These are phyloP conservation scores for Phoebastria nigripes DNA, from an alignment of 2,797 vertebrate genomes.

Conservation along the genomic window DNA sequence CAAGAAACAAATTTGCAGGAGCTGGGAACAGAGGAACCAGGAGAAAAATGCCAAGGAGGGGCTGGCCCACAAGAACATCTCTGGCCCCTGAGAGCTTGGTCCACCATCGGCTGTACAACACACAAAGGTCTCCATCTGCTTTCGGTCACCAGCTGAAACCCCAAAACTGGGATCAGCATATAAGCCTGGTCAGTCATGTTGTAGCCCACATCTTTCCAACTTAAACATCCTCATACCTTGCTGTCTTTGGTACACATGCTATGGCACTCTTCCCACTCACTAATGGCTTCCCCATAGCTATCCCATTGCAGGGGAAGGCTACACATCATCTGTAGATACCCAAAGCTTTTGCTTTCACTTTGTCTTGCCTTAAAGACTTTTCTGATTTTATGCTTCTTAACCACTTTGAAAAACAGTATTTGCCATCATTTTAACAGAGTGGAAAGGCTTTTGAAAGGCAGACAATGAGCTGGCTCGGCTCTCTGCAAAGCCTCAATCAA, in stretches of 20 bases:
- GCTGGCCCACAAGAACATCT: neutral
- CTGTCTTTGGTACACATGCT: neutral
- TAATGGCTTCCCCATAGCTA: neutral
- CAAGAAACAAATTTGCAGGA: neutral
- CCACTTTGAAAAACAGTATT: conserved; percentile 25
- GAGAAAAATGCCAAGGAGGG: neutral
- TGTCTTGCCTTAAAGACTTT: neutral
- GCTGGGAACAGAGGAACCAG: neutral
- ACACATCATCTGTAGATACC: neutral
- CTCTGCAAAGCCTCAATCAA: conserved; percentile 44
- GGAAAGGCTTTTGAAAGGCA: conserved; percentile 51
- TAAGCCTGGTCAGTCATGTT: neutral
- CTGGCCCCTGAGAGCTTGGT: neutral
- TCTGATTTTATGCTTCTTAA: conserved; percentile 55
- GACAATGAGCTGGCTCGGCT: conserved; percentile 50
- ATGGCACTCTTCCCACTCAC: neutral
- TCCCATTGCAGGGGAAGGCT: neutral
- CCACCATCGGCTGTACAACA: neutral
- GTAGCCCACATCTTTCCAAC: neutral
- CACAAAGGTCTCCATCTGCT: neutral
- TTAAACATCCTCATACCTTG: neutral
- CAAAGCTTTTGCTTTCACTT: neutral
- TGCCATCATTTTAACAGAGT: conserved; percentile 39
- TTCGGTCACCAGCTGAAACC: neutral
- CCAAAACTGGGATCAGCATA: neutral